phyloP scores from a whole-genome alignment of 2,113 vertebrate genomes.

The Motacilla alba region DNA sequence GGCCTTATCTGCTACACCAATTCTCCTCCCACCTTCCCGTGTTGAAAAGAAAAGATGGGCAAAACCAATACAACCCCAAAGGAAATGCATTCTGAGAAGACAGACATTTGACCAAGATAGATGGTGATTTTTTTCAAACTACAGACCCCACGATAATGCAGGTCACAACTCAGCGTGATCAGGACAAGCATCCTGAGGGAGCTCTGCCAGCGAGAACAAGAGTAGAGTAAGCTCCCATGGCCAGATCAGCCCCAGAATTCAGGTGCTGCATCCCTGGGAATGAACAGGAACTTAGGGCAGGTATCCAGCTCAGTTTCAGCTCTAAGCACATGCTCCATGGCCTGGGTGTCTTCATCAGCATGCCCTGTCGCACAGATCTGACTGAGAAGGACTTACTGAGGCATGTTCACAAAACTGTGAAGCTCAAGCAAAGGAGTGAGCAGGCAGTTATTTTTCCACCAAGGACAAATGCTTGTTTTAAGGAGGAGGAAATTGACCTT shows the following conservation, averaged over 20 bases:
- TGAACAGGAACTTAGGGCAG: not conserved
- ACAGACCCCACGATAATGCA: not conserved
- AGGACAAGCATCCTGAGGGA: not conserved
- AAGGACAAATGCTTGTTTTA: not conserved
- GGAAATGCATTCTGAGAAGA: not conserved
- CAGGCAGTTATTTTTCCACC: not conserved
- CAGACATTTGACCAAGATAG: not conserved
- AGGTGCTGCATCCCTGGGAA: not conserved
- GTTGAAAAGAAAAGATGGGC: not conserved
- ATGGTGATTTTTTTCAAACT: not conserved
- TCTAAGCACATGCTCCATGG: rapidly evolving
- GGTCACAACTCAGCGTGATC: not conserved
- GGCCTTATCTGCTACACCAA: not conserved
- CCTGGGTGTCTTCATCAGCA: not conserved
- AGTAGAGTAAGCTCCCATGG: not conserved
- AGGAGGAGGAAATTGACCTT: rapidly evolving
- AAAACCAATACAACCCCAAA: not conserved
- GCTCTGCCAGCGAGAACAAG: not conserved
- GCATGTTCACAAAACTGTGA: not conserved
- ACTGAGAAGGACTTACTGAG: not conserved
- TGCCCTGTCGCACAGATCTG: not conserved
- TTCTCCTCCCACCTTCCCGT: not conserved
- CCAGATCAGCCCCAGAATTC: not conserved
- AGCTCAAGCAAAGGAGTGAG: not conserved
- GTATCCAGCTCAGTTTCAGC: not conserved